Conservation (phyloP, 2,113 vertebrate genomes). For the cat (Felis catus) region F.catus_Fca126_mat1.0 CM031416.1:136456001-136456500, state of each 20-base stretch:
- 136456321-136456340: neutral
- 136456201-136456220: conserved; percentile 43
- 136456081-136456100: conserved; percentile 57
- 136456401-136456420: neutral
- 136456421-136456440: neutral
- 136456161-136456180: conserved; percentile 25
- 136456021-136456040: conserved; percentile 41
- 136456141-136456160: neutral
- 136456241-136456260: conserved; percentile 47
- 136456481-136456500: neutral
- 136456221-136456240: conserved; percentile 17
- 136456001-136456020: conserved; percentile 60
- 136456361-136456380: neutral
- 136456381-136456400: neutral
- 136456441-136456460: neutral
- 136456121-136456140: conserved; percentile 23
- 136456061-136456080: conserved; percentile 63
- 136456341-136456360: neutral
- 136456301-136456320: neutral
- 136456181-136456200: conserved; percentile 35
- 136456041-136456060: conserved; percentile 57
- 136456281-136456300: neutral
- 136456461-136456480: neutral
- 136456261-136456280: conserved; percentile 5
- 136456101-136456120: conserved; percentile 7